phyloP scores from a whole-genome alignment of 2,888 invertebrate species.

The Sycophila texana region DNA sequence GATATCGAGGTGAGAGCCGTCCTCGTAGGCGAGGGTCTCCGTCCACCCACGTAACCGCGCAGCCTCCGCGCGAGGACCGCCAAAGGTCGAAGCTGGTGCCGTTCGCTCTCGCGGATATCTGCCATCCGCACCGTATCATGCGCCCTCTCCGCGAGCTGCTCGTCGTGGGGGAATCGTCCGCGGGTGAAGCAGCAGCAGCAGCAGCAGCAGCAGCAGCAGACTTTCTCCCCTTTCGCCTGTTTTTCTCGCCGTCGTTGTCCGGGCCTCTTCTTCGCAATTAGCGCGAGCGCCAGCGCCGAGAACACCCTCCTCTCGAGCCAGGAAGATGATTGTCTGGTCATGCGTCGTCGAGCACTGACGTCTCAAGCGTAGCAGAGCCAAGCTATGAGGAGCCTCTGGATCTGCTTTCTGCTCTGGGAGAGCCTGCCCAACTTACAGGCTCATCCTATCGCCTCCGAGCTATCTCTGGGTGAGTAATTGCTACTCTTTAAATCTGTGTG shows the following conservation, averaged over 20 bases:
- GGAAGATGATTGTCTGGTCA: conserved; percentile 46
- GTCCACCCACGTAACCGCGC: conserved; percentile 2
- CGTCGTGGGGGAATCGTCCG: conserved; percentile 17
- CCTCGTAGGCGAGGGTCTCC: not conserved
- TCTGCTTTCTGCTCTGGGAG: conserved; percentile 70
- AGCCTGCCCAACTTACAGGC: conserved; percentile 67
- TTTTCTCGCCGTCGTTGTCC: conserved; percentile 17
- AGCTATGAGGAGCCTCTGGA: conserved; percentile 70
- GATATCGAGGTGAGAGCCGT: conserved; percentile 5
- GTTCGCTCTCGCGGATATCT: not conserved
- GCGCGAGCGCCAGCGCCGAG: not conserved
- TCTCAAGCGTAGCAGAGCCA: conserved; percentile 46
- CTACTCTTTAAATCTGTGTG: not conserved
- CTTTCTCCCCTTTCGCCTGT: conserved; percentile 39
- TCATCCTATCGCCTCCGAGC: conserved; percentile 65
- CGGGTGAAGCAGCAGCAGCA: conserved; percentile 24
- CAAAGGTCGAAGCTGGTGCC: too few relatives aligned
- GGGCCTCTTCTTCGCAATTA: conserved; percentile 15
- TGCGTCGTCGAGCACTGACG: conserved; percentile 50
- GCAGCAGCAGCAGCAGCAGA: conserved; percentile 16
- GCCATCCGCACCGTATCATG: not conserved
- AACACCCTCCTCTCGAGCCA: conserved; percentile 9
- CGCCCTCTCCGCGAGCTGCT: conserved; percentile 13
- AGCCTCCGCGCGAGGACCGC: conserved; percentile 1
- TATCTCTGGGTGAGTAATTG: conserved; percentile 54